A percentile compares a stretch with the other conserved stretches of the same genome.
phyloP scores from a whole-genome alignment of 2,797 vertebrate genomes.

The Siniperca obscura region DNA sequence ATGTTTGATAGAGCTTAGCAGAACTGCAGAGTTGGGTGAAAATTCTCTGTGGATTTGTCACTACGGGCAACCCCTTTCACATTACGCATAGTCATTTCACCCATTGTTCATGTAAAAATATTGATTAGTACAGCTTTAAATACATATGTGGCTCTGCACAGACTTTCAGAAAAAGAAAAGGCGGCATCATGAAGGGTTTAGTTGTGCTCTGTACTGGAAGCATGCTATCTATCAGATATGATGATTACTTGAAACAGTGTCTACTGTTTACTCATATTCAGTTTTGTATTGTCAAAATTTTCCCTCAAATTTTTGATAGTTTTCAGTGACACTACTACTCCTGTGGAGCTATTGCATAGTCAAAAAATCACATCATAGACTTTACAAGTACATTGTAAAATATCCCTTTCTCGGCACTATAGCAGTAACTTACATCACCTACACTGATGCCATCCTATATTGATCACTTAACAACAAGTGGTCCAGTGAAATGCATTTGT shows the following conservation, averaged over 20 bases:
- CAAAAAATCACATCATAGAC: conserved; percentile 33
- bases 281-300: neutral
- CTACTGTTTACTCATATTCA: neutral
- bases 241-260: neutral
- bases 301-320: neutral
- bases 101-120: neutral
- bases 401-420: conserved; percentile 15
- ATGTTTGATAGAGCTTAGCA: neutral
- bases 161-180: neutral
- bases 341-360: conserved; percentile 11
- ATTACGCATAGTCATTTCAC: neutral
- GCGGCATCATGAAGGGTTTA: neutral
- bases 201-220: neutral
- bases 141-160: neutral
- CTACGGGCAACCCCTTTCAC: neutral
- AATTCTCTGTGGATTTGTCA: neutral
- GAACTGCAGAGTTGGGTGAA: neutral
- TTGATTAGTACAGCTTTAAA: conserved; percentile 1
- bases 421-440: conserved; percentile 43
- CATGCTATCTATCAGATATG: neutral
- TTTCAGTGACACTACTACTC: neutral
- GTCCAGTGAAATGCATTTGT: conserved; percentile 72
- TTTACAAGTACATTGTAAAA: conserved; percentile 48
- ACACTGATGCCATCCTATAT: conserved; percentile 57
- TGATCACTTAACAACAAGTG: conserved; percentile 77